Conservation (phyloP, 2,113 vertebrate species). For the Rhinopomastus cyanomelas region DNA sequence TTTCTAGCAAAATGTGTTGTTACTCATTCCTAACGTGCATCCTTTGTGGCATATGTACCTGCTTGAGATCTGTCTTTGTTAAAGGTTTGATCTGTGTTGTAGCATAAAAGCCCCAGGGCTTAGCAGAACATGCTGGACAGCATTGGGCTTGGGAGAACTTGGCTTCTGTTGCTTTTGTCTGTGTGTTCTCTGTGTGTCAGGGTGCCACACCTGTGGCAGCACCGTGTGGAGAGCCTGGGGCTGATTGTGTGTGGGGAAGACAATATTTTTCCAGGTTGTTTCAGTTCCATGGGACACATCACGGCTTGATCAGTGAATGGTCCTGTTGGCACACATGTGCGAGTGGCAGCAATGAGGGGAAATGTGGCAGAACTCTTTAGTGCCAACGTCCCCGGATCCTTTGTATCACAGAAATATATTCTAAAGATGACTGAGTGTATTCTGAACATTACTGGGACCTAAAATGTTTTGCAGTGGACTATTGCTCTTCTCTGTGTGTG, state of each 20-base stretch:
- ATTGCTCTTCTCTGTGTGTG: background rate
- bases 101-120: background rate
- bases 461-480: background rate
- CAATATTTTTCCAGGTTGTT: background rate
- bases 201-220: background rate
- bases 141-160: background rate
- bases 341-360: background rate
- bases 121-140: background rate
- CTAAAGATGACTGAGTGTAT: background rate
- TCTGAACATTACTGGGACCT: background rate
- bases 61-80: background rate
- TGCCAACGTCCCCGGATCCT: background rate
- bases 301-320: fast-evolving
- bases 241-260: background rate
- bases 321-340: fast-evolving
- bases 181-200: background rate
- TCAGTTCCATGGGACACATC: background rate
- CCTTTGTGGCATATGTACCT: background rate
- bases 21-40: background rate
- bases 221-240: background rate
- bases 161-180: background rate
- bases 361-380: background rate
- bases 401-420: background rate
- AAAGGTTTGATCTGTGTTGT: background rate
- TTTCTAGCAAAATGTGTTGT: background rate